Evolutionary conservation across 2,113 vertebrate genomes (phyloP).

Genomic region (Harpagus bidentatus): DNA sequence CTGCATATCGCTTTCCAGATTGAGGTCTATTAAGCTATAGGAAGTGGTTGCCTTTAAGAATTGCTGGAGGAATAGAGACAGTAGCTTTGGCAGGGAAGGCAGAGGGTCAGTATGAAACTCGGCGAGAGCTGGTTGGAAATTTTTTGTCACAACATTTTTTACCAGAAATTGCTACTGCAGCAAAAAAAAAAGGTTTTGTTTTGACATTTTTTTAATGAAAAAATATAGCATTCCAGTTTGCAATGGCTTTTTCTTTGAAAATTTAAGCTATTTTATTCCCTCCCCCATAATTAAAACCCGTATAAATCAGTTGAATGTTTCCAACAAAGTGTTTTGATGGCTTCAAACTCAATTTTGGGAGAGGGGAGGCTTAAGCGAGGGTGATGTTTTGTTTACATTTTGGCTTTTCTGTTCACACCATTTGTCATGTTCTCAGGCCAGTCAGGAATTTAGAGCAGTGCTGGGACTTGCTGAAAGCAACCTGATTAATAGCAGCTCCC

Average conservation of each 20-base stretch:
- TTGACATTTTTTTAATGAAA: constrained; percentile 49
- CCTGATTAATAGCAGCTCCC: constrained; percentile 24
- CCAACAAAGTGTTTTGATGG: neutral
- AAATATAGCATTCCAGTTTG: neutral
- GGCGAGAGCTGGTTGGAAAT: neutral
- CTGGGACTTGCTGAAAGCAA: constrained; percentile 24
- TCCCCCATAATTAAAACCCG: neutral
- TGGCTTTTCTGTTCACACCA: constrained; percentile 17
- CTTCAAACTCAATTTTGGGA: constrained; percentile 4
- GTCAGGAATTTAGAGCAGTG: constrained; percentile 7
- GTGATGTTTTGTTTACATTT: constrained; percentile 31
- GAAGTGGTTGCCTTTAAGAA: neutral
- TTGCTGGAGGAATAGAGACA: neutral
- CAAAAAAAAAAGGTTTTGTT: neutral
- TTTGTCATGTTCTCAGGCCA: constrained; percentile 29
- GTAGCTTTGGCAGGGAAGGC: neutral
- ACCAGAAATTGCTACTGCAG: constrained; percentile 5
- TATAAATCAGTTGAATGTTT: constrained; percentile 11
- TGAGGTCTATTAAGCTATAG: neutral
- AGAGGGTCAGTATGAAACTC: neutral
- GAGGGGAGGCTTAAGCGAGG: neutral
- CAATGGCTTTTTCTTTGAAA: neutral
- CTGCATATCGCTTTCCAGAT: neutral
- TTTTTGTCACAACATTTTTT: constrained; percentile 17
- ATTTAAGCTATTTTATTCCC: neutral